Base-by-base conservation (phyloP, 2,113 vertebrate genomes). In the Brachypodius melanocephalos region DNA sequence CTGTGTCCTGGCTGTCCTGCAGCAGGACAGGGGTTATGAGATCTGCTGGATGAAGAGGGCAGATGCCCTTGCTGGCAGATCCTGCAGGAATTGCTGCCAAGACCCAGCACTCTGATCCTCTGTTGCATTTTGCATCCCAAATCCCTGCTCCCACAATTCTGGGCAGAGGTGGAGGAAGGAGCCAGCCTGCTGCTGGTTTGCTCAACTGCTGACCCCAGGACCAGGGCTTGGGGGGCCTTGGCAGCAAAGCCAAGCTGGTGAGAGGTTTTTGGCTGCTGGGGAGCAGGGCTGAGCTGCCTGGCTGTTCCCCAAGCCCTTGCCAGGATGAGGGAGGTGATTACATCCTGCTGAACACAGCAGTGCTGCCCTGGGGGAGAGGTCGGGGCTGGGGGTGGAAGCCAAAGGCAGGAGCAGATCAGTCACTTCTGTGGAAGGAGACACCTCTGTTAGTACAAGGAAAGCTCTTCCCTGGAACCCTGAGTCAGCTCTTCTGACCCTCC, bases 391-490 rank as follows among this genome's bases (percentile, higher is more conserved):
- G 9, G 5, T 55, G 73, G 78, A 22, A 75, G 65, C 51, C 8
- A 6, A 52, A 22, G 61, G 62, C 51, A 31, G 51, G 63, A 83
- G 58, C 40, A 36, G 42, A 79, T 73, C 34, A 38, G 3, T 82
- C 32, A 0, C 25, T 90, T 73, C 46, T 0, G 2, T 26, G 0
- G 6, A 88, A 74, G 36, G 42, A 29, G 34, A 4, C 2, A 6
- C 26, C 6, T 15, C 43, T 83, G n/a, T 2, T 45, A 29, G 16
- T 31, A 42, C 28, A 25, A 63, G 51, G 22, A 13, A 28, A 68
- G 31, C 45, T 90, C 40, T 90, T 85, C 12, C 2, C 28, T 77
- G 73, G 12, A 85, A 54, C 34, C n/a, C 25, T 63, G 52, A 88
- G 74, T 75, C 58, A 28, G 52, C 10, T 26, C 34, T 22, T 34